A percentile compares a stretch with the other conserved stretches of the same genome.
Conservation (phyloP, 2,113 vertebrate genomes). For the Oenanthe oenanthe region DNA sequence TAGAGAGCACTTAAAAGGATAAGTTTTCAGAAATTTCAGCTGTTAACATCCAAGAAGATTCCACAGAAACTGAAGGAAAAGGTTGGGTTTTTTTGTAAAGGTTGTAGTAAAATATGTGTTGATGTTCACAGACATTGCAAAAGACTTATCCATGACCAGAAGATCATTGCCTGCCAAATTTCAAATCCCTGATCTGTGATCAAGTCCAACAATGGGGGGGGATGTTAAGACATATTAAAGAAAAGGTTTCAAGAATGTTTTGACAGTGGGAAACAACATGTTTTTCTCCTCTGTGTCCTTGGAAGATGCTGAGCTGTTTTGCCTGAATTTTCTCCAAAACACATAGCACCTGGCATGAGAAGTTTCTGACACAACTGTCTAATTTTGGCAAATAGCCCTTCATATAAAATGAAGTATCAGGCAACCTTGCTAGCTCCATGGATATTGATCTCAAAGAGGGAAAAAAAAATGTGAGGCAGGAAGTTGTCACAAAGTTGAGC, state of each 20-base stretch:
- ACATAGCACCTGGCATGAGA: slow-evolving; percentile 28
- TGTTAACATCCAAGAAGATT: background rate
- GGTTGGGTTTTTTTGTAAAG: background rate
- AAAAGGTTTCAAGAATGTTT: slow-evolving; percentile 52
- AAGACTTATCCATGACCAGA: slow-evolving; percentile 26
- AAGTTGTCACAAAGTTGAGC: background rate
- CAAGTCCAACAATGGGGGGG: slow-evolving; percentile 9
- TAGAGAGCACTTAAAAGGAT: background rate
- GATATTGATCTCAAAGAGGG: background rate
- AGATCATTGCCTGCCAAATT: slow-evolving; percentile 5
- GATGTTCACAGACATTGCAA: slow-evolving; percentile 33
- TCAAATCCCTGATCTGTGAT: slow-evolving; percentile 35
- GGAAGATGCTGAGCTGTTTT: slow-evolving; percentile 22
- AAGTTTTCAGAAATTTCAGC: background rate
- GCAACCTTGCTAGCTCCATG: background rate
- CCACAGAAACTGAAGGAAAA: background rate
- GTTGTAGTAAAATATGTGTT: background rate
- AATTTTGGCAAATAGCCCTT: background rate
- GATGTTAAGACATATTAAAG: slow-evolving; percentile 16
- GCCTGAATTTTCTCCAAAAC: slow-evolving; percentile 40
- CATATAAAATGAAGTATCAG: background rate
- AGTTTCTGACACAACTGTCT: slow-evolving; percentile 3
- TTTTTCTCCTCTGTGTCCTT: slow-evolving; percentile 18
- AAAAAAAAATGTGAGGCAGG: background rate
- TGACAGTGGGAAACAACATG: slow-evolving; percentile 43